Evolutionary conservation across 2,113 vertebrate species (phyloP).

Genomic region (Myiagra hebetior): DNA sequence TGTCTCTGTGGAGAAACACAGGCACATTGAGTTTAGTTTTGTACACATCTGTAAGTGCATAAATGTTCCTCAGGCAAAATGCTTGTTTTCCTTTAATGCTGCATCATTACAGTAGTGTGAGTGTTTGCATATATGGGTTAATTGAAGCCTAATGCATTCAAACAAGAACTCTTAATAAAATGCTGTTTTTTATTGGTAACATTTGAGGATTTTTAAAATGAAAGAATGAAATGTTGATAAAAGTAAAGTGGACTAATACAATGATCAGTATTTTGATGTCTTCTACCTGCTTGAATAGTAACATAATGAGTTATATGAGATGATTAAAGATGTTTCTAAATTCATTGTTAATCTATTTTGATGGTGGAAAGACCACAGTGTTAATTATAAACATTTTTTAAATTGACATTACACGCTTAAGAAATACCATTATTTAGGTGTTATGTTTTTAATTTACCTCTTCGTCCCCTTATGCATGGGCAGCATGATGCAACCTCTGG

Average conservation of each 20-base stretch:
- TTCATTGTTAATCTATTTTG: background rate
- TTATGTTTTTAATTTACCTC: background rate
- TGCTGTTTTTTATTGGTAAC: background rate
- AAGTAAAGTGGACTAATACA: background rate
- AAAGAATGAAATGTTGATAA: background rate
- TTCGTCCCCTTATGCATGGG: background rate
- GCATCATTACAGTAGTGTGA: background rate
- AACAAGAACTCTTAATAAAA: background rate
- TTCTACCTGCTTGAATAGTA: background rate
- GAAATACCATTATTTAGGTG: background rate
- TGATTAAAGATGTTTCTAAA: background rate
- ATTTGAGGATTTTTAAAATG: background rate
- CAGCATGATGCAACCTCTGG: background rate
- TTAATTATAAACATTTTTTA: background rate
- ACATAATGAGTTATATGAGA: background rate
- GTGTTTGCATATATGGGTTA: background rate
- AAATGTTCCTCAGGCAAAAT: constrained; percentile 27
- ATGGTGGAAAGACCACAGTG: background rate
- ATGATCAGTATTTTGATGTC: background rate
- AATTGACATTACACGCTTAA: background rate
- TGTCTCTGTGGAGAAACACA: background rate
- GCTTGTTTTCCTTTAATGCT: background rate
- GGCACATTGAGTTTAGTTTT: background rate
- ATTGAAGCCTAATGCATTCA: background rate
- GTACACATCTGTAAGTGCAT: background rate